Percentiles rank a stretch among this genome's conserved stretches.
These are phyloP conservation scores for Anarhynchus alexandrinus DNA, from an alignment of 2,113 vertebrate genomes.

Conservation along the genomic window DNA sequence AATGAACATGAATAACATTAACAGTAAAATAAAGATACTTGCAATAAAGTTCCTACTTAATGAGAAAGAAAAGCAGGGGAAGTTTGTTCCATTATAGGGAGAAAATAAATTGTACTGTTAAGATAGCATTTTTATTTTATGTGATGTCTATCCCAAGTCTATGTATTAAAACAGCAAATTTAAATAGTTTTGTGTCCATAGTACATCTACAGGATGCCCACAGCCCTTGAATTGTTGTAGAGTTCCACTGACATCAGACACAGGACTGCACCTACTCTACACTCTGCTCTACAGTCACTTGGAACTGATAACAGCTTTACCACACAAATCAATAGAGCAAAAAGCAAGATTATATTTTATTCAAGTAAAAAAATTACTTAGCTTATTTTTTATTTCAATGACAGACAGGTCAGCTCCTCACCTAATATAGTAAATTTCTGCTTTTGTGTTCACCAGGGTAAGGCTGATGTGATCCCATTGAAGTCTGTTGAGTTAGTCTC, in stretches of 20 bases:
- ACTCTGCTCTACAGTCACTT: not conserved
- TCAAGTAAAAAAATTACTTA: not conserved
- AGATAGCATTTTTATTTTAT: not conserved
- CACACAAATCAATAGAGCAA: not conserved
- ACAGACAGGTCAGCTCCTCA: not conserved
- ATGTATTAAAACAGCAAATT: not conserved
- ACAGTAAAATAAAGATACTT: not conserved
- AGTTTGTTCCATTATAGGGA: not conserved
- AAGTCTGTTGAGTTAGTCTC: not conserved
- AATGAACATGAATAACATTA: not conserved
- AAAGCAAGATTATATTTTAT: not conserved
- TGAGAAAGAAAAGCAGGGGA: not conserved
- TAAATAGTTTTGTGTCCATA: not conserved
- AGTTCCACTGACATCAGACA: not conserved
- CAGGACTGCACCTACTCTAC: not conserved
- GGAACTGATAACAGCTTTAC: not conserved
- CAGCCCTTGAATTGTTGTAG: not conserved
- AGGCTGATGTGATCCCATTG: not conserved
- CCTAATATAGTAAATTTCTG: not conserved
- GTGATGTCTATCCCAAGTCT: not conserved
- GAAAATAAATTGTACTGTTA: not conserved
- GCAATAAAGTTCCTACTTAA: not conserved
- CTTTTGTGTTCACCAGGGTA: not conserved
- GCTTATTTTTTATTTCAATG: not conserved
- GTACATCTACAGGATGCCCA: not conserved